A percentile compares a stretch with the other conserved stretches of the same genome.
phyloP scores from a whole-genome alignment of 2,797 vertebrate genomes.

The Neostethus bicornis region DNA sequence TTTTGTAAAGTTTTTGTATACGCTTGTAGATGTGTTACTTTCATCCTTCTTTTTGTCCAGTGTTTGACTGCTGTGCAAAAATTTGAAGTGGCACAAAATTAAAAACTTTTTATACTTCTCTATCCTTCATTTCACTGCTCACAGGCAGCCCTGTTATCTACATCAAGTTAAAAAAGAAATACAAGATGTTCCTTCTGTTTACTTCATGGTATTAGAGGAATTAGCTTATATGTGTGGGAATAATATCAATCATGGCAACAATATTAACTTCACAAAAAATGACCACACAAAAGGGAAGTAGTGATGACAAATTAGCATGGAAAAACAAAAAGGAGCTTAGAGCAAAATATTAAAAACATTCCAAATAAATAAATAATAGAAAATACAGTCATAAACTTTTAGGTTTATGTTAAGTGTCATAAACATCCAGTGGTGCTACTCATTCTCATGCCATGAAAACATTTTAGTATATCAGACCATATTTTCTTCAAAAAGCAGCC shows the following conservation, averaged over 20 bases:
- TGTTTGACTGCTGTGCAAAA: background rate
- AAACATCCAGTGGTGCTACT: conserved; percentile 47
- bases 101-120: background rate
- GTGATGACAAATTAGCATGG: conserved; percentile 10
- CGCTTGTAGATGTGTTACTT: conserved; percentile 11
- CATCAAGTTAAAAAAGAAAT: conserved; percentile 53
- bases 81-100: background rate
- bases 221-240: conserved; percentile 32
- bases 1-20: conserved; percentile 34
- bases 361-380: conserved; percentile 36
- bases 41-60: conserved; percentile 15
- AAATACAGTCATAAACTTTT: conserved; percentile 41
- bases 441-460: conserved; percentile 39
- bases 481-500: conserved; percentile 45
- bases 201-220: conserved; percentile 29
- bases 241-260: too few species aligned
- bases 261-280: conserved; percentile 46
- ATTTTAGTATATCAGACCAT: conserved; percentile 23
- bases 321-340: conserved; percentile 37
- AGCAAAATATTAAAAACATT: conserved; percentile 26
- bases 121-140: conserved; percentile 11
- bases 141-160: conserved; percentile 39
- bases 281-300: conserved; percentile 27
- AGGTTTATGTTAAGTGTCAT: conserved; percentile 27
- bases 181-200: conserved; percentile 18